Percentiles rank a stretch among this genome's conserved stretches.
Evolutionary conservation across 2,888 invertebrate species (phyloP).

Genomic region (Campopleginae sp.): DNA sequence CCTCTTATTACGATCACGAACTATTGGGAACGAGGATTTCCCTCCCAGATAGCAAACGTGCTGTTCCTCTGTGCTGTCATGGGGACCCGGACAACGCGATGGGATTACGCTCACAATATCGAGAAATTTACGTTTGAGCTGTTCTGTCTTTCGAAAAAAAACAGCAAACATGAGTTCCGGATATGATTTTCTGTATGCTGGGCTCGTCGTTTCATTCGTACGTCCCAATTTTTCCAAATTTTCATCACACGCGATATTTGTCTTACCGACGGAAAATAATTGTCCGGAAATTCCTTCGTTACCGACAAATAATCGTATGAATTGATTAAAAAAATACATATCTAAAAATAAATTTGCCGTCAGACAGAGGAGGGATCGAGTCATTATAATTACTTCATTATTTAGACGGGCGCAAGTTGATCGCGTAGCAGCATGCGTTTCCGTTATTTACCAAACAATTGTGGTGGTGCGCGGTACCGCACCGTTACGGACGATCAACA

Average conservation of each 20-base stretch:
- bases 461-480: neutral
- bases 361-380: neutral
- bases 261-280: neutral
- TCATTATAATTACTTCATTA: constrained; percentile 46
- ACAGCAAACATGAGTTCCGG: neutral
- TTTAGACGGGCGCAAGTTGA: constrained; percentile 40
- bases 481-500: constrained; percentile 3
- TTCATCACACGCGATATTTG: neutral
- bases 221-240: neutral
- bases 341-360: constrained; percentile 18
- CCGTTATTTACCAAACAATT: constrained; percentile 45
- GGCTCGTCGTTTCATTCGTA: neutral
- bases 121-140: neutral
- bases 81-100: neutral
- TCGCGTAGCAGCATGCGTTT: constrained; percentile 11
- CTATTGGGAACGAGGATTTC: neutral
- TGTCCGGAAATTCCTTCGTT: neutral
- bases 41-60: neutral
- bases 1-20: neutral
- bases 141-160: neutral
- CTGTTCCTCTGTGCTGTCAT: neutral
- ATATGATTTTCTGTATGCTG: neutral
- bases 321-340: neutral
- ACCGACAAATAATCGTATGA: neutral
- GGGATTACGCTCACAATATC: neutral